Conservation (phyloP, 2,888 invertebrate genomes). For the Andrena trimmerana region DNA sequence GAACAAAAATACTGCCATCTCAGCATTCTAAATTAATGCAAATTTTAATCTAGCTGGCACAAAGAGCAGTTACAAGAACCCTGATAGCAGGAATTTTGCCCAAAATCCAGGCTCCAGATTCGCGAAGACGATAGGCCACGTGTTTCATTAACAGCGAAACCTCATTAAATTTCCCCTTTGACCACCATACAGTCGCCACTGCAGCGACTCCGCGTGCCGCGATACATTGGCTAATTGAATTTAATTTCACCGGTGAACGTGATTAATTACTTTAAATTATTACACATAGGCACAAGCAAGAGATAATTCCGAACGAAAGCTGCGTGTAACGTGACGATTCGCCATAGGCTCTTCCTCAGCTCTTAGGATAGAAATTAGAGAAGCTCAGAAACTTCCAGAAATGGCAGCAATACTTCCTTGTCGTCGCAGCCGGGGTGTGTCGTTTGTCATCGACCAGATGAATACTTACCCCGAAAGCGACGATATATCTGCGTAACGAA, state of each 20-base stretch:
- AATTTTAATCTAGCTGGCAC: too few relatives aligned
- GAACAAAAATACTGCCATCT: too few relatives aligned
- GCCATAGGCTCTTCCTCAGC: not conserved
- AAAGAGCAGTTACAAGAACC: too few relatives aligned
- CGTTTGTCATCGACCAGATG: conserved; percentile 6
- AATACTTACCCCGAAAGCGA: not conserved
- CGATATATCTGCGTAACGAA: conserved; percentile 2
- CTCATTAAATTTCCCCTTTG: conserved; percentile 21
- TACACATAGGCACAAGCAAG: not conserved
- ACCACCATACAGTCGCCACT: conserved; percentile 9
- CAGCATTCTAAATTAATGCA: too few relatives aligned
- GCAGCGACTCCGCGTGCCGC: not conserved
- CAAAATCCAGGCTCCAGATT: not conserved
- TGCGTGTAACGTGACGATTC: not conserved
- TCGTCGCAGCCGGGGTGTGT: conserved; percentile 1
- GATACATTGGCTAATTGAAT: not conserved
- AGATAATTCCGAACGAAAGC: not conserved
- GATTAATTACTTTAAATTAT: not conserved
- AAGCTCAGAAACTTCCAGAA: not conserved
- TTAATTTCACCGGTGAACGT: not conserved
- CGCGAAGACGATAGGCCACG: conserved; percentile 15
- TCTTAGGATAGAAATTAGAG: not conserved
- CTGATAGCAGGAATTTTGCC: too few relatives aligned
- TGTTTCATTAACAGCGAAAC: conserved; percentile 21
- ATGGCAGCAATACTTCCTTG: not conserved